Evolutionary conservation across 2,888 invertebrate species (phyloP).

Genomic region (Epinotia brunnichana): DNA sequence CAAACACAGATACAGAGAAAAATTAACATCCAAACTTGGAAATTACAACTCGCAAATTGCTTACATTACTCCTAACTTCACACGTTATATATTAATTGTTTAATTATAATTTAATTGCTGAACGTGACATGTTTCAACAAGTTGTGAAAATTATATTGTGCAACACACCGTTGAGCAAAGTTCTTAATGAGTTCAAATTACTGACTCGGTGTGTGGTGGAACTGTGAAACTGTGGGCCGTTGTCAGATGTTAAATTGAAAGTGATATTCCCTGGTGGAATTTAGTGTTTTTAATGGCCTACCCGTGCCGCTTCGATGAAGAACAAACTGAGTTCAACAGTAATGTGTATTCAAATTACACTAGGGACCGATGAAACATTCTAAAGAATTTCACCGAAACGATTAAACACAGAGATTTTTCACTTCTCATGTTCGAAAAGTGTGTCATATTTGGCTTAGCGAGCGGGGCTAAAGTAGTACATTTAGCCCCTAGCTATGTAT

Average conservation of each 20-base stretch:
- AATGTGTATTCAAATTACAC: constrained; percentile 17
- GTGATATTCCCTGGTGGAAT: too few relatives aligned
- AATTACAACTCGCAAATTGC: neutral
- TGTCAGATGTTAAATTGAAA: too few relatives aligned
- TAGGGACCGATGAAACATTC: neutral
- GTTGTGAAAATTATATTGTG: constrained; percentile 2
- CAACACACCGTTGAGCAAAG: neutral
- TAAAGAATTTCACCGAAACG: neutral
- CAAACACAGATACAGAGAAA: neutral
- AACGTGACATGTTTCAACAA: constrained; percentile 1
- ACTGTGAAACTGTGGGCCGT: too few relatives aligned
- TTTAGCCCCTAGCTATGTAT: too few relatives aligned
- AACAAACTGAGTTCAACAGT: too few relatives aligned
- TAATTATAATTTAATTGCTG: constrained; percentile 22
- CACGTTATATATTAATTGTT: constrained; percentile 13
- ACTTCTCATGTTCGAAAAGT: too few relatives aligned
- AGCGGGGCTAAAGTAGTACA: too few relatives aligned
- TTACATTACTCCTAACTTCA: neutral
- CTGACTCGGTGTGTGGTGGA: neutral
- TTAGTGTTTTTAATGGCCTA: too few relatives aligned
- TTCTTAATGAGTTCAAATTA: constrained; percentile 6
- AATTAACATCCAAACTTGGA: neutral
- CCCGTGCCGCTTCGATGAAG: too few relatives aligned
- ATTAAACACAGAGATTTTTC: too few relatives aligned
- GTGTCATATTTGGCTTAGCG: too few relatives aligned